phyloP scores from a whole-genome alignment of 2,888 invertebrate species.

The Hymenopus coronatus region DNA sequence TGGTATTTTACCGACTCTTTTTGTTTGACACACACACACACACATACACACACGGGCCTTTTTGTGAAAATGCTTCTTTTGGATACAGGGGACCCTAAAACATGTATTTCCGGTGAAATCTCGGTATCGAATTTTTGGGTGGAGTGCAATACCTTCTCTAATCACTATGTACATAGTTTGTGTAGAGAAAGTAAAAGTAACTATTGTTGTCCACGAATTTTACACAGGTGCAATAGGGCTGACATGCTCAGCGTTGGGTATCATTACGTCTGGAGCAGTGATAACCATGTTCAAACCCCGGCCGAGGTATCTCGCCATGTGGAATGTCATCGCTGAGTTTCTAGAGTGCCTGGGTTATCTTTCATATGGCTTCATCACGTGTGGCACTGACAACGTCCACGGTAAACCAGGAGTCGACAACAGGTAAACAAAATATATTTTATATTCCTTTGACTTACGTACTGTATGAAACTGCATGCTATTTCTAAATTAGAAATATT shows the following conservation, averaged over 20 bases:
- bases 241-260: conserved; percentile 42
- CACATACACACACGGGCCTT: too few relatives aligned
- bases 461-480: too few relatives aligned
- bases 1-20: too few relatives aligned
- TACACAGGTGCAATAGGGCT: conserved; percentile 41
- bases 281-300: conserved; percentile 42
- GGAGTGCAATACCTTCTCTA: too few relatives aligned
- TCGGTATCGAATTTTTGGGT: too few relatives aligned
- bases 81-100: too few relatives aligned
- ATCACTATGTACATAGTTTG: too few relatives aligned
- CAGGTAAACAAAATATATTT: not conserved
- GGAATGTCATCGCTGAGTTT: conserved; percentile 42
- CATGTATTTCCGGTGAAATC: too few relatives aligned
- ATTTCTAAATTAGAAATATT: too few relatives aligned
- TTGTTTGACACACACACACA: too few relatives aligned
- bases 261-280: conserved; percentile 38
- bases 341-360: conserved; percentile 39
- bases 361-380: conserved; percentile 42
- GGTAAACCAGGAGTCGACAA: not conserved
- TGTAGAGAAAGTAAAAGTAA: not conserved
- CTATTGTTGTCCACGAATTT: not conserved
- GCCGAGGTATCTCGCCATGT: conserved; percentile 40
- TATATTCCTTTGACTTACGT: too few relatives aligned
- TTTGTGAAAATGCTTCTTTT: too few relatives aligned
- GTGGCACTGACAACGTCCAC: conserved; percentile 34